A percentile compares a stretch with the other conserved stretches of the same genome.
phyloP scores from a whole-genome alignment of 2,797 vertebrate genomes.

The Cirrhinus mrigala region DNA sequence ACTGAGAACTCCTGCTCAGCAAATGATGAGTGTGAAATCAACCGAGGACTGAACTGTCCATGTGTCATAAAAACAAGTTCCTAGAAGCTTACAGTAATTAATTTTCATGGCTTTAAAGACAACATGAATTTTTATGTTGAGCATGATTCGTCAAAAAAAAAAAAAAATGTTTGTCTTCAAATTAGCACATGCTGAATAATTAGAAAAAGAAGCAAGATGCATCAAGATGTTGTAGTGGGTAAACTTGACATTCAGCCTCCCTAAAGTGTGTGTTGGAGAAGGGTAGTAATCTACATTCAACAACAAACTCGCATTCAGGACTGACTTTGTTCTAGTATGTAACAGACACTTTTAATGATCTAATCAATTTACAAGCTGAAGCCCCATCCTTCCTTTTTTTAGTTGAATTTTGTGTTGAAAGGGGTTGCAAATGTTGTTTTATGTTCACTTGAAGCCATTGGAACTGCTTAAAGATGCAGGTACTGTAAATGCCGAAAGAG shows the following conservation, averaged over 20 bases:
- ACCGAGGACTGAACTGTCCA: neutral
- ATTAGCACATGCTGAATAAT: neutral
- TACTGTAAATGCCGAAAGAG: conserved; percentile 22
- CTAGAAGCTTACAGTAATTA: neutral
- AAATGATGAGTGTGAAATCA: conserved; percentile 32
- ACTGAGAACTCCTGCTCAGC: conserved; percentile 27
- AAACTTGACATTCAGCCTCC: neutral
- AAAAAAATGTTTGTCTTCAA: neutral
- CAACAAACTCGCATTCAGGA: neutral
- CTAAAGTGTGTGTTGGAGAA: neutral
- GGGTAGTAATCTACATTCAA: neutral
- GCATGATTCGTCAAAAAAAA: neutral
- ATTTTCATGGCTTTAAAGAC: neutral
- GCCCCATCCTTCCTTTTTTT: neutral
- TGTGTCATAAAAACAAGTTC: conserved; percentile 15
- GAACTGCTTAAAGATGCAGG: conserved; percentile 34
- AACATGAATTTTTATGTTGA: neutral
- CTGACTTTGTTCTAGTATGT: too few relatives aligned
- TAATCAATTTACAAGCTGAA: neutral
- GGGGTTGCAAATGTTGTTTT: neutral
- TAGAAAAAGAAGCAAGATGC: neutral
- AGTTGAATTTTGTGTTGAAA: neutral
- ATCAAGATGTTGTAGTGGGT: neutral
- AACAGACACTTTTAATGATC: too few relatives aligned
- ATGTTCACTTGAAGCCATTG: conserved; percentile 29